A percentile compares a stretch with the other conserved stretches of the same genome.
Evolutionary conservation across 2,888 invertebrate species (phyloP).

Genomic region (Cephus rjabovi): DNA sequence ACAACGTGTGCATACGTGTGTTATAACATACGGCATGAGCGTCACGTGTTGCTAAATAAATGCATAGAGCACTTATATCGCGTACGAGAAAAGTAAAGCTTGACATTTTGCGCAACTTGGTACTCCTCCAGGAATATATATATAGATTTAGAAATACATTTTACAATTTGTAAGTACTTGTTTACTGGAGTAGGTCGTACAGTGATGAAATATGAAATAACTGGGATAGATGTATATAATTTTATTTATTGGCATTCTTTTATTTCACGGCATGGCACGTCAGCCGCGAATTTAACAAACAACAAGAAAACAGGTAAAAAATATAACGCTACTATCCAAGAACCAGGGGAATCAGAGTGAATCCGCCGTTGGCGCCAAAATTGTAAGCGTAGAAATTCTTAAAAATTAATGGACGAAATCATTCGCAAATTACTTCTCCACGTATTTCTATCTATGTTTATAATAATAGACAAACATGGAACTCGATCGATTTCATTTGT

Average conservation of each 20-base stretch:
- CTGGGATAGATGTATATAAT: neutral
- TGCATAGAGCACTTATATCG: neutral
- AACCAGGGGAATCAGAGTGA: too few species aligned
- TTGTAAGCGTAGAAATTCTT: constrained; percentile 9
- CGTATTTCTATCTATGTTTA: too few species aligned
- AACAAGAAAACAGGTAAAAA: neutral
- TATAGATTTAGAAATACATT: neutral
- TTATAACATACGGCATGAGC: neutral
- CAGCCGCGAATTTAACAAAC: neutral
- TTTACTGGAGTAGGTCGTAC: neutral
- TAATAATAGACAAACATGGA: too few species aligned
- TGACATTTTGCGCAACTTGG: neutral
- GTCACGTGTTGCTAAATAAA: neutral
- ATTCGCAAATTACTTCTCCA: constrained; percentile 7
- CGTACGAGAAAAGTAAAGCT: neutral
- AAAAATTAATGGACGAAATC: constrained; percentile 45
- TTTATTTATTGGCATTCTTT: neutral
- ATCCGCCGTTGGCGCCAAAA: too few species aligned
- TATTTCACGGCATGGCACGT: neutral
- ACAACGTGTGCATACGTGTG: neutral
- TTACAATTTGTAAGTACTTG: neutral
- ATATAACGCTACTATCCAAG: too few species aligned
- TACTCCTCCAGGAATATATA: neutral
- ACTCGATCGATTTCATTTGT: too few species aligned
- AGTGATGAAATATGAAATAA: neutral